Evolutionary conservation across 2,113 vertebrate genomes (phyloP).

Genomic region (Phocoena sinus): DNA sequence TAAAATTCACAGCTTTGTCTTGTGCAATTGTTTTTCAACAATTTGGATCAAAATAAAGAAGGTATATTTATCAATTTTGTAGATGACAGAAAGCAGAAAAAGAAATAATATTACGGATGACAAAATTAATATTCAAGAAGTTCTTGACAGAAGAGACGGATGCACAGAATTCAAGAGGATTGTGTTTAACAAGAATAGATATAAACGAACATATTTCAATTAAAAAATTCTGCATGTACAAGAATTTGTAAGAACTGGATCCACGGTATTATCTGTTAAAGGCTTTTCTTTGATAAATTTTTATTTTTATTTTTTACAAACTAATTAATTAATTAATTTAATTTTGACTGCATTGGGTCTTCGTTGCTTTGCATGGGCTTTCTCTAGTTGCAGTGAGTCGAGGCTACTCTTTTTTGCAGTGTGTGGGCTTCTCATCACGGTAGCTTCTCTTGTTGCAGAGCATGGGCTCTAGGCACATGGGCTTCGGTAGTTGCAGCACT

Average conservation of each 20-base stretch:
- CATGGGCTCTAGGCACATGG: too few species aligned
- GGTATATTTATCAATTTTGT: not conserved
- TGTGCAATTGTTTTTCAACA: not conserved
- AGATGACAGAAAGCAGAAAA: not conserved
- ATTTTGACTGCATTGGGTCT: too few species aligned
- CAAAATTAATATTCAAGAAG: not conserved
- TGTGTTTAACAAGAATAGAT: not conserved
- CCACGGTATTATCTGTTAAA: not conserved
- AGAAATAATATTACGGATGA: not conserved
- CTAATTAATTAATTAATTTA: too few species aligned
- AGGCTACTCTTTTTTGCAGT: too few species aligned
- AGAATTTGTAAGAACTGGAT: not conserved
- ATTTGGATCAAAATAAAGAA: not conserved
- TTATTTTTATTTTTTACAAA: too few species aligned
- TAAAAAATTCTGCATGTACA: not conserved
- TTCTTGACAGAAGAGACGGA: not conserved
- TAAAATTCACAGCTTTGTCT: not conserved
- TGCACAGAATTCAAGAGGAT: not conserved
- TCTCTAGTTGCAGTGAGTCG: too few species aligned
- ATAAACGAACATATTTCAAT: not conserved
- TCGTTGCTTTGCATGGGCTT: too few species aligned
- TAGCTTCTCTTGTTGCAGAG: too few species aligned
- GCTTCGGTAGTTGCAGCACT: too few species aligned
- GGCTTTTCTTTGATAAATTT: not conserved
- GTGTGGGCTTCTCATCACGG: too few species aligned